These are phyloP conservation scores for Chelon auratus DNA, from an alignment of 2,797 vertebrate genomes.

Conservation along the genomic window DNA sequence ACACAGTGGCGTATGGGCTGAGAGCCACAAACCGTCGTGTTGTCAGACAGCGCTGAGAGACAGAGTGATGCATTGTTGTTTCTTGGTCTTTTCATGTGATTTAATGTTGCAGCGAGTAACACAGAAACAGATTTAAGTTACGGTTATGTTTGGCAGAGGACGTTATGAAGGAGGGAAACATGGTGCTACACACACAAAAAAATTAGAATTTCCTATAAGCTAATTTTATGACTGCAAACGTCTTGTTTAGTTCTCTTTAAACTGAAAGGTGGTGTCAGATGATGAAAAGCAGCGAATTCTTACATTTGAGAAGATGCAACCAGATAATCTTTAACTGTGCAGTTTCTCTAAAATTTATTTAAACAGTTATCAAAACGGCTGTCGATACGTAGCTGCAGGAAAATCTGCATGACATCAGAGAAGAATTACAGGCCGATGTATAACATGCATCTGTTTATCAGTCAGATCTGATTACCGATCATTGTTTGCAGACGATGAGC, in stretches of 20 bases:
- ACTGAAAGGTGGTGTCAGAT: neutral
- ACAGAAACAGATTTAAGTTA: neutral
- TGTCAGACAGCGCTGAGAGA: neutral
- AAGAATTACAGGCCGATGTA: neutral
- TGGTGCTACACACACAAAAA: no score
- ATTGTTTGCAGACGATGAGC: constrained; percentile 10
- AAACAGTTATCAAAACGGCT: no score
- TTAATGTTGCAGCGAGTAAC: neutral
- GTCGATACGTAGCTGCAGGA: neutral
- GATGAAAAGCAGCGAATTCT: neutral
- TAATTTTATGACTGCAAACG: no score
- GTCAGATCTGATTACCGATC: neutral
- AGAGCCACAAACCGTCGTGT: neutral
- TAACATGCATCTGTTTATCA: no score
- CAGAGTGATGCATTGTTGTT: neutral
- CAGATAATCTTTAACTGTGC: neutral
- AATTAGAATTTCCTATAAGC: no score
- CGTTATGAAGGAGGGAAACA: neutral
- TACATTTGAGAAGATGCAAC: neutral
- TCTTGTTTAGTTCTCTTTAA: neutral
- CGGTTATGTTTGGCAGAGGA: neutral
- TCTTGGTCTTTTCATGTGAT: neutral
- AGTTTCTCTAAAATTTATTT: no score
- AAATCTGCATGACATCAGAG: neutral
- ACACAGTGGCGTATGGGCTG: neutral